A percentile compares a stretch with the other conserved stretches of the same genome.
phyloP scores from a whole-genome alignment of 2,797 vertebrate species.

The Acrossocheilus fasciatus region DNA sequence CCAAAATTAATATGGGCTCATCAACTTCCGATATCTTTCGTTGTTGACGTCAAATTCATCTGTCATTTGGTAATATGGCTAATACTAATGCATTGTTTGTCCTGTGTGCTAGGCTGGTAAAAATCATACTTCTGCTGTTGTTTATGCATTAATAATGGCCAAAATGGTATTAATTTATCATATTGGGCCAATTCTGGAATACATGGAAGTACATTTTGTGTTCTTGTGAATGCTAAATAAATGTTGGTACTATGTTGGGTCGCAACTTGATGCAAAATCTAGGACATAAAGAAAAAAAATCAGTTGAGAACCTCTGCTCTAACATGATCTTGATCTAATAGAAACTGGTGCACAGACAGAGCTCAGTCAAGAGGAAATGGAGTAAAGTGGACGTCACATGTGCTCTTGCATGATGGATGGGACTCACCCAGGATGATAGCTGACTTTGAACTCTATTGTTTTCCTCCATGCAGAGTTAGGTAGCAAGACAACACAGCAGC shows the following conservation, averaged over 20 bases:
- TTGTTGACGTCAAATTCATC: neutral
- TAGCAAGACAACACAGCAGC: slow-evolving; percentile 61
- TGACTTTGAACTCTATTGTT: slow-evolving; percentile 71
- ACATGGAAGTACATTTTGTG: neutral
- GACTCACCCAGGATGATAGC: slow-evolving; percentile 75
- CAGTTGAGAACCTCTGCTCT: neutral
- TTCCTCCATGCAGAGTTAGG: slow-evolving; percentile 68
- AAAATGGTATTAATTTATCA: neutral
- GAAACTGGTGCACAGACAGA: slow-evolving; percentile 66
- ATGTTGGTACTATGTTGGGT: neutral
- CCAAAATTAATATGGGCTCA: neutral
- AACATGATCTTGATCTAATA: slow-evolving; percentile 6
- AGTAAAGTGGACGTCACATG: slow-evolving; percentile 73
- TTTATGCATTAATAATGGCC: neutral
- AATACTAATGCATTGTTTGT: slow-evolving; percentile 30
- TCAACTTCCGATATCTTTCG: neutral
- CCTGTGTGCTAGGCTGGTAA: neutral
- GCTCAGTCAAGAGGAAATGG: slow-evolving; percentile 72
- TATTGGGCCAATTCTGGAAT: neutral
- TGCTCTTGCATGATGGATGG: slow-evolving; percentile 74
- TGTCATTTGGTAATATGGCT: slow-evolving; percentile 6
- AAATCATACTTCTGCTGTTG: slow-evolving; percentile 12
- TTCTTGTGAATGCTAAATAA: neutral
- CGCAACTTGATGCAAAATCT: neutral
- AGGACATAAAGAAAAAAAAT: neutral